phyloP scores from a whole-genome alignment of 2,113 vertebrate genomes.

The Lophura nycthemera region DNA sequence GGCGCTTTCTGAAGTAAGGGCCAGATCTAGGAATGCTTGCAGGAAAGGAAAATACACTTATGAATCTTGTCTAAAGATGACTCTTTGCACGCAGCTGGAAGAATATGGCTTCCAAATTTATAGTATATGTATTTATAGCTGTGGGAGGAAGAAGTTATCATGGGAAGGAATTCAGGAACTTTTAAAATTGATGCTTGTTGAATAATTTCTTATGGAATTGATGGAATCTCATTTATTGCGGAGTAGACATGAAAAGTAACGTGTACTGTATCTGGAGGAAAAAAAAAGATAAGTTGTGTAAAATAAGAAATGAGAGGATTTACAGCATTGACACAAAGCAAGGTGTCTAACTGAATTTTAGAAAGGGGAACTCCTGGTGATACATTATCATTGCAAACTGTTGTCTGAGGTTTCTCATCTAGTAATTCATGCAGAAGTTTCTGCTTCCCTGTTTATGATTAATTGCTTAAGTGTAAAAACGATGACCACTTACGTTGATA shows the following conservation, averaged over 20 bases:
- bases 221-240: not conserved
- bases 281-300: not conserved
- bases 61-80: not conserved
- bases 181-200: not conserved
- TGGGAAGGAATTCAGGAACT: not conserved
- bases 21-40: not conserved
- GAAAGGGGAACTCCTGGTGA: not conserved
- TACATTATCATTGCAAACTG: not conserved
- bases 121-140: not conserved
- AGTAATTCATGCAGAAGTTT: not conserved
- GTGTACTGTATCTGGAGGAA: not conserved
- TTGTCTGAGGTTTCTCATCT: not conserved
- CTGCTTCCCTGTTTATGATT: not conserved
- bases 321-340: not conserved
- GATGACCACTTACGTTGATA: not conserved
- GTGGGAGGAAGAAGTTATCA: not conserved
- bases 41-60: not conserved
- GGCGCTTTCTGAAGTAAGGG: not conserved
- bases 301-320: too few species aligned
- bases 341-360: not conserved
- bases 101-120: not conserved
- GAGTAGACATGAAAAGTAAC: not conserved
- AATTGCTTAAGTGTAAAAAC: conserved; percentile 1
- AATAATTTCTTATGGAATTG: not conserved
- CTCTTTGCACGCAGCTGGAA: not conserved